phyloP scores from a whole-genome alignment of 2,888 invertebrate species.

The Diaphora mendica region DNA sequence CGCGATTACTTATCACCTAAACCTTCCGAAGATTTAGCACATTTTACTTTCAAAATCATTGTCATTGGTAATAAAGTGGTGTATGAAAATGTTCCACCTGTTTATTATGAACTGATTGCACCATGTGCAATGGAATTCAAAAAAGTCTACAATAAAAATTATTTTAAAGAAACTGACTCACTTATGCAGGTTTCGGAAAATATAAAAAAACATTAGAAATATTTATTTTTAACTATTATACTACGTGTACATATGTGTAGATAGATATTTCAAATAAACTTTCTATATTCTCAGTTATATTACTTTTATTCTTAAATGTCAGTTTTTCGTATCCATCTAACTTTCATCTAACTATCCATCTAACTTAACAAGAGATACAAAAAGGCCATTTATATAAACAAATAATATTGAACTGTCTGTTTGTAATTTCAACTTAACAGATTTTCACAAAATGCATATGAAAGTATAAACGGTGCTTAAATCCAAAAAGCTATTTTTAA shows the following conservation, averaged over 20 bases:
- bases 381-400: no score
- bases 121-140: slow-evolving; percentile 67
- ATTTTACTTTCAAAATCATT: slow-evolving; percentile 74
- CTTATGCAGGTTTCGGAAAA: slow-evolving; percentile 3
- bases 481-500: no score
- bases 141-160: slow-evolving; percentile 60
- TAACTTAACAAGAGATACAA: no score
- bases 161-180: slow-evolving; percentile 43
- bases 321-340: no score
- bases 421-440: no score
- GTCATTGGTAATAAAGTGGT: slow-evolving; percentile 60
- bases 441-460: no score
- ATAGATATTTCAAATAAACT: not conserved
- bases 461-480: no score
- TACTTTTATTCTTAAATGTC: no score
- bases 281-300: not conserved
- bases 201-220: not conserved
- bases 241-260: not conserved
- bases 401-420: no score
- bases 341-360: no score
- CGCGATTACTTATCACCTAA: slow-evolving; percentile 40
- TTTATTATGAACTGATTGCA: slow-evolving; percentile 73
- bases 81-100: slow-evolving; percentile 67
- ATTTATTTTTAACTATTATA: not conserved
- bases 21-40: slow-evolving; percentile 59